These are phyloP conservation scores for Melanotaenia parkinsoni DNA, from an alignment of 2,797 vertebrate species.

Conservation along the genomic window DNA sequence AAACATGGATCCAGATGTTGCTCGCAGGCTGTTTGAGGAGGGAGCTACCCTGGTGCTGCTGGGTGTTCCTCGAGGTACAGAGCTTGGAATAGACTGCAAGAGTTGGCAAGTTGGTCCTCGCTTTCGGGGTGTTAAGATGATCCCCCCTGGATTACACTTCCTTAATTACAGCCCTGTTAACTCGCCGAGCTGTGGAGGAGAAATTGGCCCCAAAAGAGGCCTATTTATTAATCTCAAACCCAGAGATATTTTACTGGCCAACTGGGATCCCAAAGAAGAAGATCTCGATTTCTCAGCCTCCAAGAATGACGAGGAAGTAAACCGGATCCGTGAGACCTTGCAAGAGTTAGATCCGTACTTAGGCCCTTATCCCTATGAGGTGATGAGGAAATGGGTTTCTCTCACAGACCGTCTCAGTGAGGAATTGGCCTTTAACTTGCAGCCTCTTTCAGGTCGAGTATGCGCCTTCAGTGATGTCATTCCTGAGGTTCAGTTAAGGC, in stretches of 20 bases:
- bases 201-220: slow-evolving; percentile 89
- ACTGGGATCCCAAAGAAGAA: slow-evolving; percentile 87
- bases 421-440: slow-evolving; percentile 81
- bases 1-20: slow-evolving; percentile 90
- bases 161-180: slow-evolving; percentile 89
- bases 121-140: slow-evolving; percentile 96
- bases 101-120: slow-evolving; percentile 92
- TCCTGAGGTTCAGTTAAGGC: slow-evolving; percentile 84
- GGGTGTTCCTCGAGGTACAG: slow-evolving; percentile 90
- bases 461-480: slow-evolving; percentile 92
- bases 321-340: slow-evolving; percentile 81
- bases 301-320: slow-evolving; percentile 82
- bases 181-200: slow-evolving; percentile 70
- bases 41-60: slow-evolving; percentile 91
- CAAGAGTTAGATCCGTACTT: slow-evolving; percentile 88
- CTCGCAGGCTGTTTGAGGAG: slow-evolving; percentile 89
- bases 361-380: slow-evolving; percentile 92
- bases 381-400: slow-evolving; percentile 94
- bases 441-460: slow-evolving; percentile 89
- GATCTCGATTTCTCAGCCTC: slow-evolving; percentile 85
- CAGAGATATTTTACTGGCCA: slow-evolving; percentile 85
- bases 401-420: slow-evolving; percentile 88
- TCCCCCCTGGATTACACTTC: slow-evolving; percentile 95
- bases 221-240: slow-evolving; percentile 88
- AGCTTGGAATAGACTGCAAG: slow-evolving; percentile 94